A percentile compares a stretch with the other conserved stretches of the same genome.
These are phyloP conservation scores for Papilio aristodemus DNA, from an alignment of 1,140 invertebrate genomes.

Conservation along the genomic window DNA sequence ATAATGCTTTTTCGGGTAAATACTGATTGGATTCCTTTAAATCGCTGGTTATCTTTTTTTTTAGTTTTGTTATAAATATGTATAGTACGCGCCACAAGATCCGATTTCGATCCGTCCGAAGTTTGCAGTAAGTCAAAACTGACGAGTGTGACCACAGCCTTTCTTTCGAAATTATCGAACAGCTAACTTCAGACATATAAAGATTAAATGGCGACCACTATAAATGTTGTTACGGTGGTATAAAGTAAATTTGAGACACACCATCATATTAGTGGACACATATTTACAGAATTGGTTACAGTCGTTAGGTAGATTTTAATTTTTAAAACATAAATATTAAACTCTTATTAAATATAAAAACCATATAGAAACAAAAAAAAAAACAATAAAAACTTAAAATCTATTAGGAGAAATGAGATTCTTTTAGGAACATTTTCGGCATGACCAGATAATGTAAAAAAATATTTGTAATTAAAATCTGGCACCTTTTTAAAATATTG, in stretches of 20 bases:
- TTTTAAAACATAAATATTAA: neutral
- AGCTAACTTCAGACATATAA: neutral
- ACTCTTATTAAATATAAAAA: conserved; percentile 10
- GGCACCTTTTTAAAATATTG: neutral
- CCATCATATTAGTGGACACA: conserved; percentile 21
- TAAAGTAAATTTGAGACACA: neutral
- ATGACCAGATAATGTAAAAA: conserved; percentile 12
- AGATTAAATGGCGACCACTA: neutral
- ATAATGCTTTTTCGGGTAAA: no score
- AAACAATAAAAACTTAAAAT: conserved; percentile 13
- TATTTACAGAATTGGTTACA: conserved; percentile 29
- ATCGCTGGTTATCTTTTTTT: neutral
- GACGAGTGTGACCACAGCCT: neutral
- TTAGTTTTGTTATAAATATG: neutral
- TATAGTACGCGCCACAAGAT: neutral
- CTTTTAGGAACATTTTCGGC: conserved; percentile 17
- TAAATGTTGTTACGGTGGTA: conserved; percentile 22
- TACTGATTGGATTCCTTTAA: neutral
- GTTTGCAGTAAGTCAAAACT: neutral
- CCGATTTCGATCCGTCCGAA: neutral
- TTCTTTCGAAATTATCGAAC: neutral
- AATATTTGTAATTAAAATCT: conserved; percentile 5
- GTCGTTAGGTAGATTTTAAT: conserved; percentile 1
- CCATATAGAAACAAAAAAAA: neutral
- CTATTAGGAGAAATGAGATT: conserved; percentile 22